phyloP scores from a whole-genome alignment of 2,888 invertebrate genomes.

The Fragum sueziense region DNA sequence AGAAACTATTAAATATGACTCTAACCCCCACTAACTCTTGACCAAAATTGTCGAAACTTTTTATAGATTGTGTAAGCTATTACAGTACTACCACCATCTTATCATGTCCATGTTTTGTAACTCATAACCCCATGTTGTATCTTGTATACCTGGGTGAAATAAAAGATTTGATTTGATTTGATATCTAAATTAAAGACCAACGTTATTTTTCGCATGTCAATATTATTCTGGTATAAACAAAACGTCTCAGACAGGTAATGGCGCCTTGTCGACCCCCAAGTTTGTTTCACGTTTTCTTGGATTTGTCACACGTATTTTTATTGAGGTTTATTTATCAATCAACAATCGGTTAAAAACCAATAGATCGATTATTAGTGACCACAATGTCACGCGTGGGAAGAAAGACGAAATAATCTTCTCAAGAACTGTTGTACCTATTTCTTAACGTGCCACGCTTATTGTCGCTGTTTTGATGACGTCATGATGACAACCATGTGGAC shows the following conservation, averaged over 20 bases:
- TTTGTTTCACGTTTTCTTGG: background rate
- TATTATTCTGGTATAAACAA: background rate
- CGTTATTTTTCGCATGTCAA: background rate
- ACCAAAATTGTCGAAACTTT: too few relatives aligned
- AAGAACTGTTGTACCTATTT: too few relatives aligned
- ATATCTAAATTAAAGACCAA: too few relatives aligned
- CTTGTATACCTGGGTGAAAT: too few relatives aligned
- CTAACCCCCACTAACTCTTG: too few relatives aligned
- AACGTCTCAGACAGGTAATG: background rate
- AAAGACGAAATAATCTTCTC: background rate
- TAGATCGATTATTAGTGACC: background rate
- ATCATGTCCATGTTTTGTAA: too few relatives aligned
- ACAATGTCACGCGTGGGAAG: background rate
- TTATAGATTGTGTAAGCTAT: too few relatives aligned
- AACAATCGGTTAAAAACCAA: background rate
- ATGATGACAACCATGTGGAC: background rate
- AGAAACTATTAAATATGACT: too few relatives aligned
- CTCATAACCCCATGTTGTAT: too few relatives aligned
- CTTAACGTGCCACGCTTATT: background rate
- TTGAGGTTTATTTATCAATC: too few relatives aligned
- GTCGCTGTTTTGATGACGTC: background rate
- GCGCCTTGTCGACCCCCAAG: background rate
- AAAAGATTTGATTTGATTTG: too few relatives aligned
- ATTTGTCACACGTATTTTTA: background rate
- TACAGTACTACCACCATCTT: too few relatives aligned